phyloP scores from a whole-genome alignment of 1,140 invertebrate genomes.

The Drosophila malerkotliana region DNA sequence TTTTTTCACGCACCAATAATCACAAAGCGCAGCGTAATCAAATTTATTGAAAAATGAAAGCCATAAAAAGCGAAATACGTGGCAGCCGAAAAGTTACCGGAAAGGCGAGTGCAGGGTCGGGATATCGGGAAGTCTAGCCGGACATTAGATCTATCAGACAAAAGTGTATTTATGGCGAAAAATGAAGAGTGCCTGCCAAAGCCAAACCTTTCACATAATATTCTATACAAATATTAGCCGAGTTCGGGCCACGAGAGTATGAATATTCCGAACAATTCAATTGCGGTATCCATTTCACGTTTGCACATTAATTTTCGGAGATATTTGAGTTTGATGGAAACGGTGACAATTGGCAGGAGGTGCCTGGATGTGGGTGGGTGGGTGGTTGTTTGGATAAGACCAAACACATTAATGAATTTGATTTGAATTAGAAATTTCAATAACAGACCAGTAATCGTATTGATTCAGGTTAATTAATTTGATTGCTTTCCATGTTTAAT shows the following conservation, averaged over 20 bases:
- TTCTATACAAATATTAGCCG: constrained; percentile 23
- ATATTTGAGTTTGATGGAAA: background rate
- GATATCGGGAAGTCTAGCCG: constrained; percentile 16
- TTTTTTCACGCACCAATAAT: constrained; percentile 82
- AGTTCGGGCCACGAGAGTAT: background rate
- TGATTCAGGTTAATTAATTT: constrained; percentile 61
- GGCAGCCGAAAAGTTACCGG: constrained; percentile 28
- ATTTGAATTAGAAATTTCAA: constrained; percentile 43
- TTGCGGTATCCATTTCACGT: constrained; percentile 22
- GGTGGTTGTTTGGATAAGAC: constrained; percentile 18
- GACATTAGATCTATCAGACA: constrained; percentile 9
- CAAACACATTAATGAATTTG: constrained; percentile 41
- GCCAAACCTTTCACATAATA: background rate
- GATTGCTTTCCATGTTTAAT: constrained; percentile 57
- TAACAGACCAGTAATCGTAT: constrained; percentile 25
- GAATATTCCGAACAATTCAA: constrained; percentile 21
- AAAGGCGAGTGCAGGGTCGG: background rate
- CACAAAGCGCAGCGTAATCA: constrained; percentile 81
- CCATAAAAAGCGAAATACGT: constrained; percentile 67
- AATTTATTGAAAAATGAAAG: constrained; percentile 82
- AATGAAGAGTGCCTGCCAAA: constrained; percentile 3
- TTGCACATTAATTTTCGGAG: constrained; percentile 13
- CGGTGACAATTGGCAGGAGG: constrained; percentile 3
- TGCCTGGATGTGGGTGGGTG: background rate
- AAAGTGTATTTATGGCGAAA: constrained; percentile 15